phyloP scores from a whole-genome alignment of 2,888 invertebrate genomes.

The Choristoneura rosaceana region DNA sequence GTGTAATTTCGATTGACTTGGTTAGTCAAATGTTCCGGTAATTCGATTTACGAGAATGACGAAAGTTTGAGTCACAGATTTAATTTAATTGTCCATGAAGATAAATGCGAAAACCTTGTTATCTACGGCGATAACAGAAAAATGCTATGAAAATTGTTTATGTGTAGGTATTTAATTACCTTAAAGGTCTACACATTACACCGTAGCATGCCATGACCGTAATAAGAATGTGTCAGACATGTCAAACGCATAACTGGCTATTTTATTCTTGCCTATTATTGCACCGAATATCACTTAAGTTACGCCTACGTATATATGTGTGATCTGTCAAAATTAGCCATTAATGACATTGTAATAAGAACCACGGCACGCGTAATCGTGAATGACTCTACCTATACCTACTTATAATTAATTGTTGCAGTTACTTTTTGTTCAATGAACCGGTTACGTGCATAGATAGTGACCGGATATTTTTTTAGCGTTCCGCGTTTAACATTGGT shows the following conservation, averaged over 20 bases:
- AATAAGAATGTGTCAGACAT: too few relatives aligned
- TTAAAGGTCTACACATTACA: background rate
- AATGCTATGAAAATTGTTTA: background rate
- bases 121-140: background rate
- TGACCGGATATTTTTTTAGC: constrained; percentile 1
- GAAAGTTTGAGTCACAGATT: constrained; percentile 7
- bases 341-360: too few relatives aligned
- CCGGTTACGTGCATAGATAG: background rate
- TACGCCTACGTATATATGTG: background rate
- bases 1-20: constrained; percentile 1
- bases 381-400: too few relatives aligned
- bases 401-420: too few relatives aligned
- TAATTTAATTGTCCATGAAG: constrained; percentile 15
- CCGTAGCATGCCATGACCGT: too few relatives aligned
- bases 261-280: background rate
- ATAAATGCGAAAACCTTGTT: constrained; percentile 2
- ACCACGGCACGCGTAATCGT: too few relatives aligned
- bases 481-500: background rate
- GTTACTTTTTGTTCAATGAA: background rate
- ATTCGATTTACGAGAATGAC: background rate
- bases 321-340: too few relatives aligned
- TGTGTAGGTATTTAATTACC: background rate
- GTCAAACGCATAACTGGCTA: background rate
- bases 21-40: background rate
- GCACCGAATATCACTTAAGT: background rate